Evolutionary conservation across 2,113 vertebrate species (phyloP), one percentile per base, ranked within the genome.

Genomic region (Dasyprocta punctata): DNA sequence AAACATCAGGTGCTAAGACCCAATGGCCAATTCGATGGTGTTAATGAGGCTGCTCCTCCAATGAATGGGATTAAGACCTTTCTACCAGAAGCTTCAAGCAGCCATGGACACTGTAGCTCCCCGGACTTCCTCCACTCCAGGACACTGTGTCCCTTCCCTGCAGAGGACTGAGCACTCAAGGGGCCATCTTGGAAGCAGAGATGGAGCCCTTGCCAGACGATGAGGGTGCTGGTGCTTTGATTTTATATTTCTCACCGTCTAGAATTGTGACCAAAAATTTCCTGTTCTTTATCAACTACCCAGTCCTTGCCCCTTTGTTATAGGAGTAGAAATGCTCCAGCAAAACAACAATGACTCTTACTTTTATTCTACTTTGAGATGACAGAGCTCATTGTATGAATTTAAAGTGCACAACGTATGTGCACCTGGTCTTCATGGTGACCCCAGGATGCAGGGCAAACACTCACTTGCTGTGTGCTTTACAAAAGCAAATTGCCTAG

Each of bases 151-250:
- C 22, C 30, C 4, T 14, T 19, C 8, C 13, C 61, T 26, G 65
- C 0, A 4, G 12, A 80, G 28, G n/a, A 33, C 26, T 0, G 24
- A 44, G n/a, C 16, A 7, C 20, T 30, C 33, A 13, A 6, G n/a
- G 38, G 1, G 0, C 36, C 67, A 16, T 38, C 41, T 22, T 33
- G 33, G 30, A 38, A 22, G 19, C 47, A 13, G 12, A 36, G n/a
- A 17, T 4, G 0, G 0, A 4, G 28, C 9, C n/a, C 14, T 22
- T 11, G 2, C 16, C 26, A 4, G 28, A 10, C 0, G 3, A 13
- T 0, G 4, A 22, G 41, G 11, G 33, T 17, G 10, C 16, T 33
- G 7, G n/a, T 10, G 0, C 87, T 28, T 36, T 19, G 54, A 36
- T 13, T 8, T 44, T 14, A 16, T 77, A 47, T 77, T 47, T 26